Evolutionary conservation across 1,140 invertebrate genomes (phyloP).

Genomic region (Battus philenor): DNA sequence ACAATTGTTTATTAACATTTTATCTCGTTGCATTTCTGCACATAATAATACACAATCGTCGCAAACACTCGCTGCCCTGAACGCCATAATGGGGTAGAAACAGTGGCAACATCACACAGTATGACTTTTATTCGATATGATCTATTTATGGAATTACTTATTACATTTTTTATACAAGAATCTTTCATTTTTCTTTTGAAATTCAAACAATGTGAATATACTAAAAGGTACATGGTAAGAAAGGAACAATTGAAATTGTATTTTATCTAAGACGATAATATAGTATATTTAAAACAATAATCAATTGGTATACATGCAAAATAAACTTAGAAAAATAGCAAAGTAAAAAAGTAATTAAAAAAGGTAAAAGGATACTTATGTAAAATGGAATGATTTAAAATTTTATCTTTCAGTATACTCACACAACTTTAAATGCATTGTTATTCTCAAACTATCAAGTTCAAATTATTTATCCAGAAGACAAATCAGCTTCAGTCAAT

Average conservation of each 20-base stretch:
- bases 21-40: slow-evolving; percentile 68
- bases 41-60: slow-evolving; percentile 66
- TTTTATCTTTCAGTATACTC: slow-evolving; percentile 68
- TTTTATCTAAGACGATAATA: slow-evolving; percentile 42
- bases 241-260: slow-evolving; percentile 41
- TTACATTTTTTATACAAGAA: slow-evolving; percentile 39
- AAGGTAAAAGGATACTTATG: slow-evolving; percentile 45
- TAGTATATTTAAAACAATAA: slow-evolving; percentile 31
- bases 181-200: slow-evolving; percentile 75
- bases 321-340: slow-evolving; percentile 60
- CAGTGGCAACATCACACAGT: slow-evolving; percentile 54
- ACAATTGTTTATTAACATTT: slow-evolving; percentile 77
- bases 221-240: slow-evolving; percentile 49
- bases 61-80: slow-evolving; percentile 60
- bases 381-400: slow-evolving; percentile 72
- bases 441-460: slow-evolving; percentile 48
- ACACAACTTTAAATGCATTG: slow-evolving; percentile 58
- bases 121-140: slow-evolving; percentile 64
- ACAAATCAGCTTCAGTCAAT: slow-evolving; percentile 65
- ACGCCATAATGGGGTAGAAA: no score
- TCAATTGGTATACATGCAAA: slow-evolving; percentile 57
- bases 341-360: slow-evolving; percentile 42
- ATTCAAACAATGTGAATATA: slow-evolving; percentile 63
- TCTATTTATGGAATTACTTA: slow-evolving; percentile 65
- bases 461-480: slow-evolving; percentile 57